Base-by-base conservation (phyloP, 2,113 vertebrate species). In the Salvelinus sp. region DNA sequence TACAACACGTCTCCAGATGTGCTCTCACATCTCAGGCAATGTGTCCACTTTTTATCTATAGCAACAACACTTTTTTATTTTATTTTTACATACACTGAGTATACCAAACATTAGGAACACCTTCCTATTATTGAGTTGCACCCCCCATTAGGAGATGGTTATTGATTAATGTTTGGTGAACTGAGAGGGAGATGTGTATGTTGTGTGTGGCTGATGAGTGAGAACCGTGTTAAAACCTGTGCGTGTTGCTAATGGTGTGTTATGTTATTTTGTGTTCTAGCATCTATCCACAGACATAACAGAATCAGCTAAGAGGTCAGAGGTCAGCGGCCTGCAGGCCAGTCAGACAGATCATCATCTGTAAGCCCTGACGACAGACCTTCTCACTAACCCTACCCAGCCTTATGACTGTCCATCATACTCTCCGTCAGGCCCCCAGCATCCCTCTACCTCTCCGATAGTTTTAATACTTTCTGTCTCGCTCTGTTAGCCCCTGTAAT, bases 391-490 rank as follows among this genome's bases (percentile, higher is more conserved):
- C 78, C 60, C 69, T 69, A 70, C 79, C 82, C 75, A 79, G 70
- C 83, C 67, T 64, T 76, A 9, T 73, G 63, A 83, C 79, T 83
- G 77, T 83, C 88, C 48, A 82, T 83, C 44, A 70, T 72, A 63
- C 85, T 79, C 68, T 72, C 70, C 77, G 79, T 83, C 72, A 78
- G 75, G 72, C 79, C 70, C 77, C 64, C 77, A 78, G 82, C 83
- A 76, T 18, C 50, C 65, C 54, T 48, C 25, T 22, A 57, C 75
- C 80, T 79, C 83, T 85, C 70, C 90, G 76, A 84, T 79, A 83
- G 75, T 88, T 88, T 90, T 89, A 88, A 93, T 91, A 88, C 86
- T 82, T 83, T 82, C 85, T 88, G 91, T 91, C 89, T 82, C 83
- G 86, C 79, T 86, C 84, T 76, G 86, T 91, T 86, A 84, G 85